Conservation (phyloP, 2,113 vertebrate species). For the Cyprinodon brontotheroides region DNA sequence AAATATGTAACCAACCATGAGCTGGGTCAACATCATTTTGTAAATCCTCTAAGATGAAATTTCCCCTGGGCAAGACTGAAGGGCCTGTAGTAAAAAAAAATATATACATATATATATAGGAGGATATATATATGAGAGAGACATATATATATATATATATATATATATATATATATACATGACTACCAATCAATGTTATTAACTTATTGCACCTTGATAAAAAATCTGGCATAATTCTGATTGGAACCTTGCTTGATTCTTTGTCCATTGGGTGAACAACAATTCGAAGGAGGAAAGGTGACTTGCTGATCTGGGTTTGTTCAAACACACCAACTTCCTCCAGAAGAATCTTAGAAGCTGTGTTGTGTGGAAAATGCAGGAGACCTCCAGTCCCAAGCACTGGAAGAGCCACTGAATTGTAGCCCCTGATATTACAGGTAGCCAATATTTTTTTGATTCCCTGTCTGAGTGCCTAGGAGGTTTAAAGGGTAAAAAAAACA, state of each 20-base stretch:
- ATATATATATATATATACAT: too few relatives aligned
- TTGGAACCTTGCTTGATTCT: constrained; percentile 58
- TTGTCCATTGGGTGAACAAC: constrained; percentile 62
- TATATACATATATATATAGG: too few relatives aligned
- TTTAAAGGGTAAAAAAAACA: background rate
- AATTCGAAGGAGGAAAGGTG: constrained; percentile 44
- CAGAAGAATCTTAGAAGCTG: constrained; percentile 49
- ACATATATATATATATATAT: too few relatives aligned
- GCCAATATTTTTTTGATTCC: constrained; percentile 40
- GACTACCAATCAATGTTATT: background rate
- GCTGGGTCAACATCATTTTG: constrained; percentile 33
- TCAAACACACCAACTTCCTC: constrained; percentile 56
- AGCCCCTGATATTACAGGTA: constrained; percentile 39
- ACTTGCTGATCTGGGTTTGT: background rate
- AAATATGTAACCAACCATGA: constrained; percentile 32
- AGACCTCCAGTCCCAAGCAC: constrained; percentile 55
- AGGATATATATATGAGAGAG: too few relatives aligned
- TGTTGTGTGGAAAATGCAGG: constrained; percentile 54
- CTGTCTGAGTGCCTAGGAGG: constrained; percentile 53
- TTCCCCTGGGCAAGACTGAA: constrained; percentile 46
- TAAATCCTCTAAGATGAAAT: constrained; percentile 56
- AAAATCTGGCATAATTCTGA: too few relatives aligned
- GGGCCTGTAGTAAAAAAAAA: constrained; percentile 41
- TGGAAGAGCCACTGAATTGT: constrained; percentile 63
- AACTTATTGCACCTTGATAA: too few relatives aligned